These are phyloP conservation scores for Taeniopygia guttata DNA, from an alignment of 2,797 vertebrate species.

Conservation along the genomic window DNA sequence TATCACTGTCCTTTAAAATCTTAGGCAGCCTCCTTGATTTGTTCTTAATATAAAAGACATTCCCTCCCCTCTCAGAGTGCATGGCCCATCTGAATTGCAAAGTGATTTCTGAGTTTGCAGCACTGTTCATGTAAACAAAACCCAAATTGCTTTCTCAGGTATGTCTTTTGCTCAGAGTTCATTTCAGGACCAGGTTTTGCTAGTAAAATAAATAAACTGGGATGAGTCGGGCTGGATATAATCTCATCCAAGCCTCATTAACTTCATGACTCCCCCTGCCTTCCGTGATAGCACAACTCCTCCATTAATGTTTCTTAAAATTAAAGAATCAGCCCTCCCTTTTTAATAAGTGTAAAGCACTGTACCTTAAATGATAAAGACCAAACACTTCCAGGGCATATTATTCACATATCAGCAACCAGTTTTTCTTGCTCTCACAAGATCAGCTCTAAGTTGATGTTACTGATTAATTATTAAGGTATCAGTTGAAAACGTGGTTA, in stretches of 20 bases:
- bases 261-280: constrained; percentile 30
- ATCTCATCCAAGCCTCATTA: constrained; percentile 27
- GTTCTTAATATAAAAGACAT: background rate
- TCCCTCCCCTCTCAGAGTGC: background rate
- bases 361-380: background rate
- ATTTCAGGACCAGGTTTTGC: background rate
- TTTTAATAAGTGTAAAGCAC: background rate
- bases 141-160: constrained; percentile 1
- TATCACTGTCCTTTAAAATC: background rate
- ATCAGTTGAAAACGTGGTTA: background rate
- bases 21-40: background rate
- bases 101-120: background rate
- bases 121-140: background rate
- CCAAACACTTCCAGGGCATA: background rate
- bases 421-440: background rate
- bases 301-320: background rate
- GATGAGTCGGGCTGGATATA: background rate
- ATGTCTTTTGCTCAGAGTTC: background rate
- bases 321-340: constrained; percentile 25
- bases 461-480: background rate
- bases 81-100: background rate
- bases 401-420: background rate
- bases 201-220: background rate
- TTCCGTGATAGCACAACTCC: background rate
- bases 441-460: background rate